phyloP scores from a whole-genome alignment of 2,888 invertebrate species.

The Lochmaea capreae region DNA sequence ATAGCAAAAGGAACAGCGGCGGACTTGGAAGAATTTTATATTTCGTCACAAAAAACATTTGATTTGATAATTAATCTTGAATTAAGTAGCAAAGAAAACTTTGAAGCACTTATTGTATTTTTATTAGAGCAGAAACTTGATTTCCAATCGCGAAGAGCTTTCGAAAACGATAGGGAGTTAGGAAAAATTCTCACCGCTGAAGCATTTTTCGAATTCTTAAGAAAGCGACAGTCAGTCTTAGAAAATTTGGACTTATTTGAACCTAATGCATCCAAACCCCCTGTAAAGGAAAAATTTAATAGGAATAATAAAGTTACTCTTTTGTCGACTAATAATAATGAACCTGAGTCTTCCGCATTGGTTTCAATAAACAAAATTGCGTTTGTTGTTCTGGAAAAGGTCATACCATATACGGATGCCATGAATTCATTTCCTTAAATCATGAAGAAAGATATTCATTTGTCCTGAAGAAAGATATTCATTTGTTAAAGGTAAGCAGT shows the following conservation, averaged over 20 bases:
- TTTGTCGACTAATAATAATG: no score
- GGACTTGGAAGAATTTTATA: no score
- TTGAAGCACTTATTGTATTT: background rate
- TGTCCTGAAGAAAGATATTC: background rate
- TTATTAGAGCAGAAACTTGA: no score
- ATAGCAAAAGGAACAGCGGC: no score
- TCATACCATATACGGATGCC: slow-evolving; percentile 1
- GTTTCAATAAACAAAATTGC: no score
- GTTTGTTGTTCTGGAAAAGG: no score
- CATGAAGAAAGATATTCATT: no score
- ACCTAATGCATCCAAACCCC: background rate
- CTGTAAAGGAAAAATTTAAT: background rate
- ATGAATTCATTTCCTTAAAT: background rate
- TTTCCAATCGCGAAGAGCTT: no score
- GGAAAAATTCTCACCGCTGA: background rate
- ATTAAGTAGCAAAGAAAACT: background rate
- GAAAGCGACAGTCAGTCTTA: background rate
- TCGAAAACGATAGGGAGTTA: no score
- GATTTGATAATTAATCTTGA: background rate
- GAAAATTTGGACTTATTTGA: background rate
- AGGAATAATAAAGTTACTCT: no score
- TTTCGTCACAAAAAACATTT: background rate
- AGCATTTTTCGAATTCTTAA: background rate
- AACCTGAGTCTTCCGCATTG: no score
- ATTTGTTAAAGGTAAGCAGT: background rate